These are phyloP conservation scores for Chymomyza costata DNA, from an alignment of 1,140 invertebrate genomes.

Conservation along the genomic window DNA sequence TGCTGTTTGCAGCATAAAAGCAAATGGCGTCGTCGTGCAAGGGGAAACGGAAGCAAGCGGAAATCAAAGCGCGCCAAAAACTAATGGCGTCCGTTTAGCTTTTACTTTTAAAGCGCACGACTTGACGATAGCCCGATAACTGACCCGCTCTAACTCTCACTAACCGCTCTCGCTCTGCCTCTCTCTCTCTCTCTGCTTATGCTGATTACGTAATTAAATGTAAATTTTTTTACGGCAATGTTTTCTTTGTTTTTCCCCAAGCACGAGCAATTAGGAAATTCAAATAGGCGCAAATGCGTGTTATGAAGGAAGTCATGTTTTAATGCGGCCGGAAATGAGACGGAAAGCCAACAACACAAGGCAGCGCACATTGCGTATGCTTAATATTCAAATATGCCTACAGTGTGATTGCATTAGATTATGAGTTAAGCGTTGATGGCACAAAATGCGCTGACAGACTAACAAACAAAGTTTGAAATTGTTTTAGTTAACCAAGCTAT, in stretches of 20 bases:
- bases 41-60: constrained; percentile 27
- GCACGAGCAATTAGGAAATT: constrained; percentile 12
- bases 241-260: constrained; percentile 22
- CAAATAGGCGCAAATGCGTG: too few relatives aligned
- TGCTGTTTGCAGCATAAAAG: constrained; percentile 7
- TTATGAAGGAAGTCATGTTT: constrained; percentile 27
- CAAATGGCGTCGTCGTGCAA: constrained; percentile 22
- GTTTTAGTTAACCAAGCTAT: too few relatives aligned
- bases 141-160: constrained; percentile 1
- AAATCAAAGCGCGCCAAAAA: constrained; percentile 34
- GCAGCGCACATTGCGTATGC: too few relatives aligned
- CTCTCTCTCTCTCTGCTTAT: too few relatives aligned
- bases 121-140: too few relatives aligned
- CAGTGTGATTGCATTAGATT: too few relatives aligned
- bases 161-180: not conserved
- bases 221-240: constrained; percentile 43
- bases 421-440: too few relatives aligned
- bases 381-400: too few relatives aligned
- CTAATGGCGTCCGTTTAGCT: constrained; percentile 26
- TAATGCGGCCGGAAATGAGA: constrained; percentile 31
- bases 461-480: too few relatives aligned
- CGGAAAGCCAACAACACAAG: constrained; percentile 1
- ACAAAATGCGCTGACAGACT: too few relatives aligned
- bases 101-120: too few relatives aligned
- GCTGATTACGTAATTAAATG: constrained; percentile 61